Conservation (phyloP, 2,113 vertebrate genomes). For the Engystomops pustulosus region DNA sequence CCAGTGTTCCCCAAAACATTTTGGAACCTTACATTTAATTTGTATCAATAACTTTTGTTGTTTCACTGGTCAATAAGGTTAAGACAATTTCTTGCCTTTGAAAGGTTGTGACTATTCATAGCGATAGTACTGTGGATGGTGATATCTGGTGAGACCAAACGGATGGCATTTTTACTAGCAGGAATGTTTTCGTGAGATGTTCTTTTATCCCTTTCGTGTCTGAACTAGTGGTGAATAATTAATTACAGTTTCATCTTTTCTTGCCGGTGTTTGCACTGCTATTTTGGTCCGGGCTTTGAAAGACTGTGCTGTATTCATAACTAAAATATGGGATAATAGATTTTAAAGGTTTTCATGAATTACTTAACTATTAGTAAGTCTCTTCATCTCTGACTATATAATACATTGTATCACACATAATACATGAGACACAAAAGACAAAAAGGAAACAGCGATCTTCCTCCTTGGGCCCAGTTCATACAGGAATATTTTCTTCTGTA, state of each 20-base stretch:
- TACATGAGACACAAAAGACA: slow-evolving; percentile 7
- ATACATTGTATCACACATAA: slow-evolving; percentile 5
- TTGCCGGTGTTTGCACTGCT: slow-evolving; percentile 7
- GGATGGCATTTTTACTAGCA: slow-evolving; percentile 22
- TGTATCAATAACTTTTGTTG: neutral
- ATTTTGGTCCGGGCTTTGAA: slow-evolving; percentile 36
- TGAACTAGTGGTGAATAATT: slow-evolving; percentile 49
- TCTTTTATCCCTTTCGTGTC: slow-evolving; percentile 44
- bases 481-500: slow-evolving; percentile 5
- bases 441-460: neutral
- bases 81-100: neutral
- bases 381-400: slow-evolving; percentile 18
- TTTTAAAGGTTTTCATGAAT: slow-evolving; percentile 44
- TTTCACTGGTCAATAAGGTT: neutral
- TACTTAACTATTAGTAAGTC: slow-evolving; percentile 4
- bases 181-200: slow-evolving; percentile 32
- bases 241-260: slow-evolving; percentile 46
- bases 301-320: slow-evolving; percentile 37
- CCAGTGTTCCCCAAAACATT: too few relatives aligned
- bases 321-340: slow-evolving; percentile 44
- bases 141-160: slow-evolving; percentile 26
- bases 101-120: neutral
- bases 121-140: neutral
- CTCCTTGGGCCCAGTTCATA: neutral
- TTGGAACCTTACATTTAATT: too few relatives aligned